Base-by-base conservation (phyloP, 1,140 invertebrate species). In the Drosophila burlai region DNA sequence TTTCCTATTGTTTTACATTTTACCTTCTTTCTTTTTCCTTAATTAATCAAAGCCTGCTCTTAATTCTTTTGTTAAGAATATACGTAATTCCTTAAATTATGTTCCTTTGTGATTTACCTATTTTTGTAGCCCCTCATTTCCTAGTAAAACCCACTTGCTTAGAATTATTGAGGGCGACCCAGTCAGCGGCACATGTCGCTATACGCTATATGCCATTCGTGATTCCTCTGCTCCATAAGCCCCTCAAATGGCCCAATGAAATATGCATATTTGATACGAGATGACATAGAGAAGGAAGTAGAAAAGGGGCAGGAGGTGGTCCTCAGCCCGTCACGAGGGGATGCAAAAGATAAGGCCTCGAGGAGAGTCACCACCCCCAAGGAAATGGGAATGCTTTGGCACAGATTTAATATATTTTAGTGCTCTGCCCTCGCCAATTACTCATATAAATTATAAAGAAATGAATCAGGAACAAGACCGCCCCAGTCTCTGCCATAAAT, bases 361-460 rank as follows among this genome's bases (percentile, higher is more conserved):
- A 40, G 57, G 21, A 24, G 26, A 66, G 64, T 60, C 38, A 67
- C 67, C 38, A 69, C 61, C 62, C 47, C 4, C 18, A 47, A 38
- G 61, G 18, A 52, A 47, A 45, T 26, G 36, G 18, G 18, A 49
- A 26, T 49, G 36, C 45, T 40, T n/a, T 24, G 47, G 47, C 47
- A 43, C 54, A 76, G 67, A 83, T 78, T 87, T 87, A 78, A 87
- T 87, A 83, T 72, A 75, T 83, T 83, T 80, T 83, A 87, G 83
- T 83, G 61, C 64, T 58, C 49, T 57, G 42, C 45, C 26, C n/a
- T 43, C 18, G 60, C 52, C 83, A 85, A 85, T 85, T 85, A 85
- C 76, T 90, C 85, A 82, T 80, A 82, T 90, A 80, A 85, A 90
- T 90, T 90, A 90, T 85, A 75, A 87, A 80, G 81, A 90, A 85